Conservation (phyloP, 2,888 invertebrate genomes). For the Himalopsyche kuldschensis region DNA sequence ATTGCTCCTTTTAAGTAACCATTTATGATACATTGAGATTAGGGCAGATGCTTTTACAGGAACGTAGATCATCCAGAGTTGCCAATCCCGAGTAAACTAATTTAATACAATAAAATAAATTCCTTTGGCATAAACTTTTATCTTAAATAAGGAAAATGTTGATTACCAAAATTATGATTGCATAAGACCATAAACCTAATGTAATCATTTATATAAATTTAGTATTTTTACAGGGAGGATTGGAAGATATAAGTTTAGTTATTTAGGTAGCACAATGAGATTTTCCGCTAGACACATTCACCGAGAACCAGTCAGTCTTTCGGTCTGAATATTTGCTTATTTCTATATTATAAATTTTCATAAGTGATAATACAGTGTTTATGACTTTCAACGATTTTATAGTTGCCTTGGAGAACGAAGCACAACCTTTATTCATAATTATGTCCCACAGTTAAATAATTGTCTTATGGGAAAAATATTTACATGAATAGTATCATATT, state of each 20-base stretch:
- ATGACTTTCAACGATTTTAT: conserved; percentile 20
- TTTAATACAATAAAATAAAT: conserved; percentile 16
- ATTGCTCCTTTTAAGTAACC: not conserved
- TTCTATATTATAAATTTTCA: conserved; percentile 19
- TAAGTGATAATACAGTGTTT: conserved; percentile 25
- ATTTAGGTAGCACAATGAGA: conserved; percentile 5
- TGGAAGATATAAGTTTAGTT: conserved; percentile 17
- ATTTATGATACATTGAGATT: not conserved
- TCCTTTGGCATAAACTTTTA: conserved; percentile 29
- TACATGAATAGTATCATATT: conserved; percentile 26
- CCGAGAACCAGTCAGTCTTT: conserved; percentile 36
- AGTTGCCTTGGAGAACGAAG: conserved; percentile 35
- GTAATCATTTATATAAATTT: conserved; percentile 7
- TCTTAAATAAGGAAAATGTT: conserved; percentile 3
- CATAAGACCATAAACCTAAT: conserved; percentile 3
- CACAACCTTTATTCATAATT: conserved; percentile 37
- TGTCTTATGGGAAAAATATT: conserved; percentile 26
- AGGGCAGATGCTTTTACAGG: not conserved
- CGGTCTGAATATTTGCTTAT: conserved; percentile 30
- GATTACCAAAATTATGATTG: conserved; percentile 8
- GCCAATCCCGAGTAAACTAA: not conserved
- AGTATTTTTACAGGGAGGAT: conserved; percentile 8
- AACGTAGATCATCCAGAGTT: not conserved
- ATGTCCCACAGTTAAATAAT: conserved; percentile 25
- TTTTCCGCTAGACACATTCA: conserved; percentile 25